Evolutionary conservation across 2,797 vertebrate genomes (phyloP).

Genomic region (Phoxinus dragarum): DNA sequence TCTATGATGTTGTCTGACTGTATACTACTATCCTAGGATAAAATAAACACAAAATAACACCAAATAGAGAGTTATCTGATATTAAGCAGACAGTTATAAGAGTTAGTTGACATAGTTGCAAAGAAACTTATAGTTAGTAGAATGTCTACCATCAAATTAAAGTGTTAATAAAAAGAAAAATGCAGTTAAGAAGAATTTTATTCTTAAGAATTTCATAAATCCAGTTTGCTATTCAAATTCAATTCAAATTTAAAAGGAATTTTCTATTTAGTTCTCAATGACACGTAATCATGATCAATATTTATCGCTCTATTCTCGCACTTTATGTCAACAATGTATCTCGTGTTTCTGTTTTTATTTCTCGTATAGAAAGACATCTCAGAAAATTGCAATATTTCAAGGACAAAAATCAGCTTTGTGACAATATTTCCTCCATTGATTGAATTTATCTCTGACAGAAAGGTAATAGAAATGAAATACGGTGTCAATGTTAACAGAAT

Average conservation of each 20-base stretch:
- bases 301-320: neutral
- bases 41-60: too few relatives aligned
- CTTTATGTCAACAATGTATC: neutral
- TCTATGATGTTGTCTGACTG: neutral
- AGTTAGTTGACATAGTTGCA: neutral
- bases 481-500: constrained; percentile 1
- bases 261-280: neutral
- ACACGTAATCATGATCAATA: neutral
- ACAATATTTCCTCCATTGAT: constrained; percentile 5
- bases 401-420: neutral
- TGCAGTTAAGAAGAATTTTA: neutral
- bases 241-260: neutral
- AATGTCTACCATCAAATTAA: neutral
- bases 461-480: constrained; percentile 27
- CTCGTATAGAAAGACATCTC: neutral
- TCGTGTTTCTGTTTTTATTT: neutral
- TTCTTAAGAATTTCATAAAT: neutral
- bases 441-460: constrained; percentile 13
- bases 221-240: neutral
- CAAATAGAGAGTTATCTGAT: neutral
- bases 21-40: too few relatives aligned
- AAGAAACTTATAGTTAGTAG: neutral
- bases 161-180: neutral
- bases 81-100: neutral
- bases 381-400: neutral